phyloP scores from a whole-genome alignment of 2,113 vertebrate species.

The Patagioenas fasciata region DNA sequence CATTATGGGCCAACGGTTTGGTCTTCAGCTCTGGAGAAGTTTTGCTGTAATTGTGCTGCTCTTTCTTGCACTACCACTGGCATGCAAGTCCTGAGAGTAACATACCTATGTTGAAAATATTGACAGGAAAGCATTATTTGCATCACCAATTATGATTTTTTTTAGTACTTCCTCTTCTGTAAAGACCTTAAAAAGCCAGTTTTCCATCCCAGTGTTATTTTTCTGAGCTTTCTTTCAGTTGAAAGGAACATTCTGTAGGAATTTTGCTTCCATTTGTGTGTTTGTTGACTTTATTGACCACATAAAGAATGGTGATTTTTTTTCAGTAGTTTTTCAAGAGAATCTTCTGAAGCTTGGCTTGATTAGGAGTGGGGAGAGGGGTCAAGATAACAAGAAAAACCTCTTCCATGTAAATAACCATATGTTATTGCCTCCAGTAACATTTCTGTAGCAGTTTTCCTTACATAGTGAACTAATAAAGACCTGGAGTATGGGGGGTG shows the following conservation, averaged over 20 bases:
- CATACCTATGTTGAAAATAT: background rate
- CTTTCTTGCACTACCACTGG: rapidly evolving
- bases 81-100: background rate
- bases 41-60: background rate
- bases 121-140: background rate
- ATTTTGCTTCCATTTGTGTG: background rate
- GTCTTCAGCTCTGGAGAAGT: background rate
- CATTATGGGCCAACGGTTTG: background rate
- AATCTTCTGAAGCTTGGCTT: background rate
- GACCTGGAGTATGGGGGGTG: background rate
- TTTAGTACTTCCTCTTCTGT: background rate
- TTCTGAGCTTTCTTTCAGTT: background rate
- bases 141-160: background rate
- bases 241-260: background rate
- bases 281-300: background rate
- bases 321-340: background rate
- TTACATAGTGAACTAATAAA: background rate
- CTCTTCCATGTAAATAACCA: background rate
- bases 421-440: background rate
- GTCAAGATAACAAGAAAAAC: background rate
- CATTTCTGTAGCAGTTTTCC: background rate
- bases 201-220: background rate
- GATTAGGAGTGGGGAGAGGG: background rate
- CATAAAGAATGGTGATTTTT: background rate
- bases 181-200: background rate